A percentile compares a stretch with the other conserved stretches of the same genome.
Conservation (phyloP, 2,113 vertebrate species). For the Brachionichthys hirsutus region DNA sequence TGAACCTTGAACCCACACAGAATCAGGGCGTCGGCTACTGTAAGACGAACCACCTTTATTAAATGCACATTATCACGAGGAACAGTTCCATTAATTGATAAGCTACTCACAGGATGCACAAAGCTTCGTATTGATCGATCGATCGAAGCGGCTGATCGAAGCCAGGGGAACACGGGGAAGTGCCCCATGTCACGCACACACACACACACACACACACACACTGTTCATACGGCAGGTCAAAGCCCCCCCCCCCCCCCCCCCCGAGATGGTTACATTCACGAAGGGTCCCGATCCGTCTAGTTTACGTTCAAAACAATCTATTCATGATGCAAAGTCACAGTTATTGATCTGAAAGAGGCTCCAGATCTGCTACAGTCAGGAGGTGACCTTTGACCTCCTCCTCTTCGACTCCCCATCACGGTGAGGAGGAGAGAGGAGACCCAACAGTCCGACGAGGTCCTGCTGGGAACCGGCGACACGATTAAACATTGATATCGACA, state of each 20-base stretch:
- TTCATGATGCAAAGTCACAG: slow-evolving; percentile 89
- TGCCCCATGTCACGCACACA: too few species aligned
- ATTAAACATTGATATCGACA: slow-evolving; percentile 77
- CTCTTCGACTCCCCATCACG: slow-evolving; percentile 51
- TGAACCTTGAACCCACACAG: too few species aligned
- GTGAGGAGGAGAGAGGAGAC: slow-evolving; percentile 56
- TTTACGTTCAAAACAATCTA: slow-evolving; percentile 81
- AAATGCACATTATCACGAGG: slow-evolving; percentile 98
- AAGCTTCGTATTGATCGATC: slow-evolving; percentile 84
- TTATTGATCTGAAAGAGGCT: slow-evolving; percentile 77
- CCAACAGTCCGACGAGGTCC: slow-evolving; percentile 72
- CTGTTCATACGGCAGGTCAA: slow-evolving; percentile 67
- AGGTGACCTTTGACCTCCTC: slow-evolving; percentile 50
- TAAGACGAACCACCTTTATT: slow-evolving; percentile 96
- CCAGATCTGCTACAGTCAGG: slow-evolving; percentile 66
- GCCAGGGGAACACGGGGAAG: slow-evolving; percentile 86
- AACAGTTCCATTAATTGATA: slow-evolving; percentile 94
- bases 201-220: slow-evolving; percentile 38
- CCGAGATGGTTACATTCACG: slow-evolving; percentile 74
- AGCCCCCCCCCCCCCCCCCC: slow-evolving; percentile 18
- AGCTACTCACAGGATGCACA: slow-evolving; percentile 96
- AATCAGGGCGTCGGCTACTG: too few species aligned
- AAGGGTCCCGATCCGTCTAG: slow-evolving; percentile 65
- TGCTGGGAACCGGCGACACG: slow-evolving; percentile 74
- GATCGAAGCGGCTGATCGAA: slow-evolving; percentile 84